Evolutionary conservation across 1,140 invertebrate genomes (phyloP).

Genomic region (Eupeodes corollae): DNA sequence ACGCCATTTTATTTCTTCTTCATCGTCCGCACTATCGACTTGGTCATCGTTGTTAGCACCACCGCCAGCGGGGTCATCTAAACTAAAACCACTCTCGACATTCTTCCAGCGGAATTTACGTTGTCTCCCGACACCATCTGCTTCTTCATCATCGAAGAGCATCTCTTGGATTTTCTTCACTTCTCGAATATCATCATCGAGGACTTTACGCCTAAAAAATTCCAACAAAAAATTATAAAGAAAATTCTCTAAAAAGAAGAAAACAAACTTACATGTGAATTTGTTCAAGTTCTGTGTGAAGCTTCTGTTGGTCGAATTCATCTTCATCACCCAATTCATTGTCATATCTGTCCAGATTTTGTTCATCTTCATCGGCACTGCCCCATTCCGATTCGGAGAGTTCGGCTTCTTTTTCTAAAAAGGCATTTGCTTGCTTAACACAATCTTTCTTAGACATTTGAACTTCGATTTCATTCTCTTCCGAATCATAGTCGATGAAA

Average conservation of each 20-base stretch:
- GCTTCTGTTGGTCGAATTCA: slow-evolving; percentile 50
- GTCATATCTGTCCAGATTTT: slow-evolving; percentile 54
- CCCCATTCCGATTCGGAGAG: slow-evolving; percentile 67
- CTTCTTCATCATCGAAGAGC: slow-evolving; percentile 71
- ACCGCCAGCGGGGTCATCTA: slow-evolving; percentile 20
- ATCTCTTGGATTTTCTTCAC: slow-evolving; percentile 63
- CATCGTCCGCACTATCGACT: slow-evolving; percentile 43
- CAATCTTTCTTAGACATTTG: slow-evolving; percentile 40
- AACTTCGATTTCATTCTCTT: slow-evolving; percentile 51
- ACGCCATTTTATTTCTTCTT: slow-evolving; percentile 52
- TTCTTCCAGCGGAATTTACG: slow-evolving; percentile 70
- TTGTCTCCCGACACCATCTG: slow-evolving; percentile 56
- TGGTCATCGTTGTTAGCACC: slow-evolving; percentile 27
- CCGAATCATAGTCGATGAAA: slow-evolving; percentile 54
- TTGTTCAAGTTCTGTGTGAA: slow-evolving; percentile 49
- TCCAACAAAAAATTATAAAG: slow-evolving; percentile 7
- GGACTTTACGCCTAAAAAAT: slow-evolving; percentile 45
- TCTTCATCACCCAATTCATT: slow-evolving; percentile 60
- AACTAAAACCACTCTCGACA: slow-evolving; percentile 42
- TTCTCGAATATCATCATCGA: slow-evolving; percentile 67
- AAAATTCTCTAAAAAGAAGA: not conserved
- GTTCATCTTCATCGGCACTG: slow-evolving; percentile 64
- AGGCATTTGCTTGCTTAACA: slow-evolving; percentile 45
- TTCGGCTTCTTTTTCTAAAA: slow-evolving; percentile 75
- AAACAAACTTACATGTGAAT: slow-evolving; percentile 47